phyloP scores from a whole-genome alignment of 2,888 invertebrate species.

The Eristalis pertinax region DNA sequence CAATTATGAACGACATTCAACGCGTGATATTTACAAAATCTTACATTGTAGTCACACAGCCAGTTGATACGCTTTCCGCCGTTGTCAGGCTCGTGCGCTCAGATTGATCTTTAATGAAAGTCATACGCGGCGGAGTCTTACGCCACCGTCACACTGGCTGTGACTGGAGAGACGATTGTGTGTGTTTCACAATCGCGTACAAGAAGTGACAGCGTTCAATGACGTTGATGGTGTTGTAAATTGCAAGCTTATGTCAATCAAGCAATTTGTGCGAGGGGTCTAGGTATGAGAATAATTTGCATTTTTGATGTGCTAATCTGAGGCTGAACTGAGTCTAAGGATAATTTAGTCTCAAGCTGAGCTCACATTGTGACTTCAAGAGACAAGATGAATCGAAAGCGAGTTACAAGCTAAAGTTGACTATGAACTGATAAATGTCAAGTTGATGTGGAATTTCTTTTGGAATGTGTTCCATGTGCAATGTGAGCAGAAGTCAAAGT shows the following conservation, averaged over 20 bases:
- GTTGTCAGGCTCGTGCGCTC: not conserved
- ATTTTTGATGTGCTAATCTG: not conserved
- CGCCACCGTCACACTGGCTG: not conserved
- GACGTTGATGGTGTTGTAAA: not conserved
- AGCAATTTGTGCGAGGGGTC: not conserved
- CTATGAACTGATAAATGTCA: too few relatives aligned
- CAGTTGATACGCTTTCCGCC: not conserved
- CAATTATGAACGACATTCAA: not conserved
- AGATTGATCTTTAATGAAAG: not conserved
- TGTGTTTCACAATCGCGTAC: not conserved
- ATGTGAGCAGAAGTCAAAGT: too few relatives aligned
- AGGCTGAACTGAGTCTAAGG: not conserved
- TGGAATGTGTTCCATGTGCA: too few relatives aligned
- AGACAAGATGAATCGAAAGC: not conserved
- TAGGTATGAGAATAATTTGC: not conserved
- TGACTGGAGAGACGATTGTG: not conserved
- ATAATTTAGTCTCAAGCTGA: too few relatives aligned
- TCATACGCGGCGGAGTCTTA: not conserved
- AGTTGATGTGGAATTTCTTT: too few relatives aligned
- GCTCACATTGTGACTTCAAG: not conserved
- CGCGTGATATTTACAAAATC: not conserved
- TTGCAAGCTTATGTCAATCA: not conserved
- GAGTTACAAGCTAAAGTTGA: too few relatives aligned
- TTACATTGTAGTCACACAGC: not conserved
- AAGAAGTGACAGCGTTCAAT: not conserved